Evolutionary conservation across 2,797 vertebrate genomes (phyloP).

Genomic region (Sebastiscus albofasciatus): DNA sequence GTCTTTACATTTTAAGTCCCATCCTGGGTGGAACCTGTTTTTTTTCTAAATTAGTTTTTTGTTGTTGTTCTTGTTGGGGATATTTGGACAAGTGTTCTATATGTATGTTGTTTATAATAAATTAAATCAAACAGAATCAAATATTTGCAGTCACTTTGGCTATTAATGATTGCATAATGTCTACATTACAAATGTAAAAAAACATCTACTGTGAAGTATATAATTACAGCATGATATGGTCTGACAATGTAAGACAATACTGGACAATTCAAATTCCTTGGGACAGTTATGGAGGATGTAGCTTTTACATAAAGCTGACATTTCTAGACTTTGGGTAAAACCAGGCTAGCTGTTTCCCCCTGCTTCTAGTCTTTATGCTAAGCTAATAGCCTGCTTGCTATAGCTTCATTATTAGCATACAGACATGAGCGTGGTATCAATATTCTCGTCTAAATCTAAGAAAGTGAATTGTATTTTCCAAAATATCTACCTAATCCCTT

Average conservation of each 20-base stretch:
- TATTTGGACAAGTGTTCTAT: too few species aligned
- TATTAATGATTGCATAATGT: background rate
- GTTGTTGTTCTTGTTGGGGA: too few species aligned
- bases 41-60: too few species aligned
- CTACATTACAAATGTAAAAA: background rate
- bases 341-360: background rate
- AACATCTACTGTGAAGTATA: background rate
- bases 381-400: background rate
- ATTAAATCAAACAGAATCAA: too few species aligned
- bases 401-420: background rate
- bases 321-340: background rate
- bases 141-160: too few species aligned
- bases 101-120: rapidly evolving
- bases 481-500: background rate
- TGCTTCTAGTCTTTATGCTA: background rate
- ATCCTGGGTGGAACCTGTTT: rapidly evolving
- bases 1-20: background rate
- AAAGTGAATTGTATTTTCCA: background rate
- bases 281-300: background rate
- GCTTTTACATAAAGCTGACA: background rate
- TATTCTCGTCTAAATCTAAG: background rate
- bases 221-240: background rate
- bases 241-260: background rate
- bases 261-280: background rate
- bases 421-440: background rate